Evolutionary conservation across 2,888 invertebrate genomes (phyloP).

Genomic region (Drosophila nigricruria): DNA sequence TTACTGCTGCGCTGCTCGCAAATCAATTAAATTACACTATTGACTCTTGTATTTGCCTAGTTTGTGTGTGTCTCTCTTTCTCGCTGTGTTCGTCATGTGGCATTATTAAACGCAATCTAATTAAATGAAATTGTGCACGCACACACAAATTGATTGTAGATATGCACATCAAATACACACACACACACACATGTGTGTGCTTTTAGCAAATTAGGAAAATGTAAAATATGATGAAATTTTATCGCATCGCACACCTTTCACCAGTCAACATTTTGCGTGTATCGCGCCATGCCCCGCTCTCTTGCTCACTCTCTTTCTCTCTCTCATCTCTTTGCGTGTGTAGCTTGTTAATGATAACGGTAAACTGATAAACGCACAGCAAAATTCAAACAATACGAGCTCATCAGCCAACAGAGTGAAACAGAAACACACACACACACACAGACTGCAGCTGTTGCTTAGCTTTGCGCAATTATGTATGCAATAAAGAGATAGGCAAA

Average conservation of each 20-base stretch:
- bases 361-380: constrained; percentile 69
- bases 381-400: constrained; percentile 50
- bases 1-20: constrained; percentile 58
- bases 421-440: constrained; percentile 6
- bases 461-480: constrained; percentile 39
- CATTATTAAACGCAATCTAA: constrained; percentile 77
- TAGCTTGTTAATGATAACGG: constrained; percentile 76
- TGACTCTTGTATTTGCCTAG: constrained; percentile 41
- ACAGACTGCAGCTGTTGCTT: constrained; percentile 13
- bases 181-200: constrained; percentile 38
- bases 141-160: constrained; percentile 42
- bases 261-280: constrained; percentile 50
- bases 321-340: constrained; percentile 67
- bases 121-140: constrained; percentile 73
- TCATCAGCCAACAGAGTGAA: constrained; percentile 40
- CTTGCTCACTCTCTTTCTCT: constrained; percentile 42
- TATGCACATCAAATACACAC: constrained; percentile 13
- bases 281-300: constrained; percentile 22
- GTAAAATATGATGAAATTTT: constrained; percentile 73
- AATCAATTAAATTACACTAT: constrained; percentile 77
- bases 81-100: constrained; percentile 41
- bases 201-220: constrained; percentile 78
- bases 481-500: constrained; percentile 13
- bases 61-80: constrained; percentile 10
- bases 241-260: constrained; percentile 73